Conservation (phyloP, 1,140 invertebrate species). For the Heliothis virescens region DNA sequence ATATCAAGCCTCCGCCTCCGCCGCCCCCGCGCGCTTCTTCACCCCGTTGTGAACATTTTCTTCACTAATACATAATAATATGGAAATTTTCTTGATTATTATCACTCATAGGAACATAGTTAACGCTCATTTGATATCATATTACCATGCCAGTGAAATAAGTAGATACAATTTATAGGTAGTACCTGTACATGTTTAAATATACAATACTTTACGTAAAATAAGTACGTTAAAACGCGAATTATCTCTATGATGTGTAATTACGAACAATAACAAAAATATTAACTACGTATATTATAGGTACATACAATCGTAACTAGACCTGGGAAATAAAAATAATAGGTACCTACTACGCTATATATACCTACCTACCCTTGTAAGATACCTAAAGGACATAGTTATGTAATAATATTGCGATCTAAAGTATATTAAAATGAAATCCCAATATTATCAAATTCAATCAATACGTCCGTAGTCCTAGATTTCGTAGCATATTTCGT, state of each 20-base stretch:
- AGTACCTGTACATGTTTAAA: not conserved
- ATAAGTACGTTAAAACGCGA: too few relatives aligned
- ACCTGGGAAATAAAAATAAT: too few relatives aligned
- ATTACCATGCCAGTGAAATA: conserved; percentile 4
- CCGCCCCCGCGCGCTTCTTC: conserved; percentile 65
- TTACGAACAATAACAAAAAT: too few relatives aligned
- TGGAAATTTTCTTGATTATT: conserved; percentile 60
- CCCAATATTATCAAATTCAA: not conserved
- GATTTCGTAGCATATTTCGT: conserved; percentile 31
- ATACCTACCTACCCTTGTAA: too few relatives aligned
- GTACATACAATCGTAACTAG: too few relatives aligned
- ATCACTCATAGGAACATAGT: conserved; percentile 17
- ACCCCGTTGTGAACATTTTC: conserved; percentile 68
- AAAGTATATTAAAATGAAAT: not conserved
- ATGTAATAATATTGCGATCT: too few relatives aligned
- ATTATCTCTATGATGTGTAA: too few relatives aligned
- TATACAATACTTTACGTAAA: not conserved
- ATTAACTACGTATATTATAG: too few relatives aligned
- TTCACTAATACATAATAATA: conserved; percentile 69
- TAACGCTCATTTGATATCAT: conserved; percentile 20
- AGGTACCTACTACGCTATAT: too few relatives aligned
- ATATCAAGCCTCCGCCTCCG: conserved; percentile 81
- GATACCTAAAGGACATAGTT: too few relatives aligned
- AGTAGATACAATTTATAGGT: not conserved
- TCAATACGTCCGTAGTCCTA: not conserved